Conservation (phyloP, 2,113 vertebrate species). For the Monopterus albus region DNA sequence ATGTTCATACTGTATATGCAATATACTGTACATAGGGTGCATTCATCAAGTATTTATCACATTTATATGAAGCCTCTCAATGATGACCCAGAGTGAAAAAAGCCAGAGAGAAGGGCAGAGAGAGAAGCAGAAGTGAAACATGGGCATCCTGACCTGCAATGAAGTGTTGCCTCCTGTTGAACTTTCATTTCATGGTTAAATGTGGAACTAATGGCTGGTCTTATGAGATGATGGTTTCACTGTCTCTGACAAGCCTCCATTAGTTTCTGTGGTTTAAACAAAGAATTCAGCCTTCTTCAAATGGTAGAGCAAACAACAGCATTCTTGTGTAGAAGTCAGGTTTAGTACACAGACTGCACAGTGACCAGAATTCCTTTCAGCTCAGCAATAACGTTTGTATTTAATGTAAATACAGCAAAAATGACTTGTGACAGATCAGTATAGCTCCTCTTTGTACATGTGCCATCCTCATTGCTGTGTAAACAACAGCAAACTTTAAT, state of each 20-base stretch:
- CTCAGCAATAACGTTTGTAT: conserved; percentile 10
- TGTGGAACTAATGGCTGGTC: conserved; percentile 57
- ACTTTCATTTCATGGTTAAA: conserved; percentile 72
- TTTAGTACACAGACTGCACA: not conserved
- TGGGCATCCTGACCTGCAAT: conserved; percentile 12
- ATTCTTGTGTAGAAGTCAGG: not conserved
- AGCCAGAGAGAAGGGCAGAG: not conserved
- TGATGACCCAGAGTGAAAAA: conserved; percentile 18
- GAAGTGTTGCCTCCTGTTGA: conserved; percentile 47
- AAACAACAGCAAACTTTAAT: conserved; percentile 33
- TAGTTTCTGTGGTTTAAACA: conserved; percentile 18
- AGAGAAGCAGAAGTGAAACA: not conserved
- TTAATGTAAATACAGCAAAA: conserved; percentile 16
- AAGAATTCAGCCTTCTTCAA: conserved; percentile 4
- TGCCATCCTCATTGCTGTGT: conserved; percentile 8
- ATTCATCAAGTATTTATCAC: conserved; percentile 30
- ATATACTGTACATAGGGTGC: conserved; percentile 5
- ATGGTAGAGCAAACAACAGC: conserved; percentile 7
- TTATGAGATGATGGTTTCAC: conserved; percentile 24
- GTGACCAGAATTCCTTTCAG: conserved; percentile 3
- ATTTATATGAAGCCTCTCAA: conserved; percentile 46
- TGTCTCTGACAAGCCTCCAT: conserved; percentile 37
- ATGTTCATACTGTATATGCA: conserved; percentile 1
- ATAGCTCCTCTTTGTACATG: not conserved
- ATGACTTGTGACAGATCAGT: conserved; percentile 14